phyloP scores from a whole-genome alignment of 2,888 invertebrate genomes.

The Papilio demoleus region DNA sequence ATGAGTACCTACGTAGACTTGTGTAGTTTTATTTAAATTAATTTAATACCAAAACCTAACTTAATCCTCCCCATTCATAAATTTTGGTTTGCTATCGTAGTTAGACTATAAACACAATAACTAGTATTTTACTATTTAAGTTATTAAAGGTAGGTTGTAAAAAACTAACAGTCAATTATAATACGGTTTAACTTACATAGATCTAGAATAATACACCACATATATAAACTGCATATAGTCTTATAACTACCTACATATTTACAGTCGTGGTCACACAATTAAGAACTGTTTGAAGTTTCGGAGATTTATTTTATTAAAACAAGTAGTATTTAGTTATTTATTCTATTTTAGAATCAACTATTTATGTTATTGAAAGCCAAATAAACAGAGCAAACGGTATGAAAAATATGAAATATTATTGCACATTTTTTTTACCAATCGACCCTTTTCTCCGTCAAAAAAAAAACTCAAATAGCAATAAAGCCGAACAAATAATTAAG shows the following conservation, averaged over 20 bases:
- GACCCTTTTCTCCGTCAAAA: no score
- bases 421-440: no score
- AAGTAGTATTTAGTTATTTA: no score
- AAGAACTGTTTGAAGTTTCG: no score
- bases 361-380: no score
- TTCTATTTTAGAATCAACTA: no score
- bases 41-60: constrained; percentile 43
- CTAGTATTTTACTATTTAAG: constrained; percentile 32
- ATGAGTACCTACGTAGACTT: constrained; percentile 57
- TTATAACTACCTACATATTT: constrained; percentile 29
- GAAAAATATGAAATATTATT: no score
- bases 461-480: no score
- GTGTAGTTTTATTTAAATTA: constrained; percentile 55
- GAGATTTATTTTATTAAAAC: no score
- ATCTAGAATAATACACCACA: constrained; percentile 34
- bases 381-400: no score
- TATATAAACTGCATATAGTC: constrained; percentile 37
- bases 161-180: constrained; percentile 30
- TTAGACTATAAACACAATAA: constrained; percentile 45
- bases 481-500: no score
- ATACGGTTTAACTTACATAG: constrained; percentile 33
- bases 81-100: constrained; percentile 48
- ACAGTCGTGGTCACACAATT: no score
- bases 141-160: constrained; percentile 33
- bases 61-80: constrained; percentile 40